These are phyloP conservation scores for Macropus fuliginosus DNA, from an alignment of 2,797 vertebrate species.

Conservation along the genomic window DNA sequence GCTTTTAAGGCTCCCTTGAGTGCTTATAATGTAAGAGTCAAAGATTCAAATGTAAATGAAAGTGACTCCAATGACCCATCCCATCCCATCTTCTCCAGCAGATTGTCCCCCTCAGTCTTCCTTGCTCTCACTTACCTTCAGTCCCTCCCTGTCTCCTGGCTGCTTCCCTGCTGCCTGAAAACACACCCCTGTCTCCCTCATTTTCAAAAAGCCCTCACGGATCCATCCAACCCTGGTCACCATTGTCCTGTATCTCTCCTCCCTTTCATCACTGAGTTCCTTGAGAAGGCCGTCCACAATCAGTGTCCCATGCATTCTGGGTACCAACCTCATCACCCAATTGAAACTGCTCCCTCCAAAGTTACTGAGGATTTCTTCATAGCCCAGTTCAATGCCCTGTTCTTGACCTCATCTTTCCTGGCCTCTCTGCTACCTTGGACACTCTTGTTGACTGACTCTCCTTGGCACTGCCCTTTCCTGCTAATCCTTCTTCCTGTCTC, in stretches of 20 bases:
- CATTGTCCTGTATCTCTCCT: background rate
- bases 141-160: background rate
- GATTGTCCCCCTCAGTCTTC: background rate
- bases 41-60: background rate
- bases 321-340: background rate
- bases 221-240: background rate
- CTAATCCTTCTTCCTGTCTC: background rate
- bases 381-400: background rate
- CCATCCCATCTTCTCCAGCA: background rate
- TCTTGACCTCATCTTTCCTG: background rate
- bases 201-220: background rate
- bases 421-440: background rate
- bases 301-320: background rate
- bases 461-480: background rate
- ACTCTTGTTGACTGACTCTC: background rate
- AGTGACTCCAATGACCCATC: background rate
- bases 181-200: background rate
- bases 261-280: background rate
- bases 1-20: background rate
- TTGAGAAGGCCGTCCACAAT: background rate
- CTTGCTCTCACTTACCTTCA: background rate
- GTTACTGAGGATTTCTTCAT: background rate
- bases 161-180: background rate
- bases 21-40: background rate
- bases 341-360: background rate